phyloP scores from a whole-genome alignment of 2,797 vertebrate species.

The Salmo trutta region DNA sequence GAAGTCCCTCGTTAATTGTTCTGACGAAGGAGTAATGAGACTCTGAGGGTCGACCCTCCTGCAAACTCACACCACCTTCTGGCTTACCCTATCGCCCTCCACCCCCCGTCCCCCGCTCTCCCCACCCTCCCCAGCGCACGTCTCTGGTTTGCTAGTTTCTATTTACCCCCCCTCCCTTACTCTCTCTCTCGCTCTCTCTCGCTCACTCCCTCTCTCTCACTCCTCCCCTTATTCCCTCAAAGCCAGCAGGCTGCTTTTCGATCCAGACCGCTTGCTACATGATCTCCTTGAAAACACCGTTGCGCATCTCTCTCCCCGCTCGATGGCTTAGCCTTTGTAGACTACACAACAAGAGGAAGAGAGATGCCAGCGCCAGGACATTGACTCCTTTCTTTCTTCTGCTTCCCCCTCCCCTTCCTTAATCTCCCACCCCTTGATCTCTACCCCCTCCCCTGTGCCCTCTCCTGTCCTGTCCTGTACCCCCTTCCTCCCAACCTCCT shows the following conservation, averaged over 20 bases:
- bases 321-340: conserved; percentile 46
- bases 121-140: conserved; percentile 27
- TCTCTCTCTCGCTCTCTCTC: conserved; percentile 44
- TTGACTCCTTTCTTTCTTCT: conserved; percentile 58
- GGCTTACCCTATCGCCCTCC: conserved; percentile 13
- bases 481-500: conserved; percentile 47
- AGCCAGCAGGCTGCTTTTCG: conserved; percentile 77
- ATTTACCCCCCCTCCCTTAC: conserved; percentile 57
- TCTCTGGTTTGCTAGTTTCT: conserved; percentile 62
- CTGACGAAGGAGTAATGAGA: conserved; percentile 40
- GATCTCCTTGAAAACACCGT: conserved; percentile 76
- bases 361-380: conserved; percentile 58
- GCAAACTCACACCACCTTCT: conserved; percentile 18
- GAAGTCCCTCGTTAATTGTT: conserved; percentile 13
- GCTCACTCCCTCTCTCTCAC: conserved; percentile 41
- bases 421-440: conserved; percentile 35
- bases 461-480: conserved; percentile 60
- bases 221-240: conserved; percentile 69
- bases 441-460: conserved; percentile 39
- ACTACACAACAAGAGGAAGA: conserved; percentile 37
- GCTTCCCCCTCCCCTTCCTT: conserved; percentile 44
- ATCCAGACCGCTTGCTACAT: conserved; percentile 79
- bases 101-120: conserved; percentile 38
- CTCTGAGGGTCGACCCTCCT: conserved; percentile 36
- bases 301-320: conserved; percentile 42